Percentiles rank a stretch among this genome's conserved stretches.
Evolutionary conservation across 2,797 vertebrate genomes (phyloP).

Genomic region (Sebastolobus alascanus): DNA sequence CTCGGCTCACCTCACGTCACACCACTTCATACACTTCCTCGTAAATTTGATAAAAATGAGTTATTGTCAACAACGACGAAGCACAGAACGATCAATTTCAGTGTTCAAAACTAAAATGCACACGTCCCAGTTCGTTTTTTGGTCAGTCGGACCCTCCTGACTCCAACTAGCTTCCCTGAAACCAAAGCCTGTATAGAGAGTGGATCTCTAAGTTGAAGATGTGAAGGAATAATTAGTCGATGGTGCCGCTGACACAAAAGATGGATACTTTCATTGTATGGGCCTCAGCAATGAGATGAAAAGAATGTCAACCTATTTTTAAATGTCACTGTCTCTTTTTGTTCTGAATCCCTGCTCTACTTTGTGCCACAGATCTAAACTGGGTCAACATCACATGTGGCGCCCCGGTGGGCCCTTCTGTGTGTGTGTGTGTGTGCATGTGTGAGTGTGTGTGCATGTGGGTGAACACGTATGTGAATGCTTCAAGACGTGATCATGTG

Average conservation of each 20-base stretch:
- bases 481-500: constrained; percentile 50
- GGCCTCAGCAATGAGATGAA: constrained; percentile 77
- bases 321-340: constrained; percentile 85
- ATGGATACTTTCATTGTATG: constrained; percentile 74
- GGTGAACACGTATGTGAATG: constrained; percentile 44
- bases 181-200: not conserved
- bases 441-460: constrained; percentile 45
- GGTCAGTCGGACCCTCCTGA: not conserved
- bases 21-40: not conserved
- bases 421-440: constrained; percentile 60
- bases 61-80: not conserved
- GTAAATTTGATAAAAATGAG: not conserved
- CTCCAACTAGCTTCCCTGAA: constrained; percentile 10
- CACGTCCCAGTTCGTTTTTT: not conserved
- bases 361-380: constrained; percentile 86
- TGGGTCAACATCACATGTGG: constrained; percentile 86
- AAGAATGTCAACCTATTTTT: constrained; percentile 87
- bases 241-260: constrained; percentile 72
- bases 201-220: constrained; percentile 48
- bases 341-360: constrained; percentile 85
- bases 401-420: constrained; percentile 73
- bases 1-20: not conserved
- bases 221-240: constrained; percentile 71
- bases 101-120: not conserved
- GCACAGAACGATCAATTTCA: not conserved